These are phyloP conservation scores for Dolichopus griseipennis DNA, from an alignment of 2,888 invertebrate genomes.

Conservation along the genomic window DNA sequence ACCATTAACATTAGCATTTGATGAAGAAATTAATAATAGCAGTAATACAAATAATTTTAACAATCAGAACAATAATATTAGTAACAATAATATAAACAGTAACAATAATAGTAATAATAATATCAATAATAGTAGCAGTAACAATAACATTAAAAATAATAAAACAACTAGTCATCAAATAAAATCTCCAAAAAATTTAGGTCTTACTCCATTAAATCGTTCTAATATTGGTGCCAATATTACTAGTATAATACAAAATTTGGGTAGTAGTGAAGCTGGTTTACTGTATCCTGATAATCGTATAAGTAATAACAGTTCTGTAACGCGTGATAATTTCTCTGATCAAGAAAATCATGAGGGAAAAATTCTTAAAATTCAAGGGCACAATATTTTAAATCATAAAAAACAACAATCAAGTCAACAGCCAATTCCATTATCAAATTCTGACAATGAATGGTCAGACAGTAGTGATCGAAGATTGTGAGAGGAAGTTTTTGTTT, in stretches of 20 bases:
- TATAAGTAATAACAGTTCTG: conserved; percentile 11
- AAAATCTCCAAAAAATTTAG: conserved; percentile 29
- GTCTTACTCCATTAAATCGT: conserved; percentile 37
- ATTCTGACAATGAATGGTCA: conserved; percentile 36
- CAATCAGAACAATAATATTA: conserved; percentile 2
- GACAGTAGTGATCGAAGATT: conserved; percentile 35
- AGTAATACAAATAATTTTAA: conserved; percentile 15
- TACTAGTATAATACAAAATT: conserved; percentile 45
- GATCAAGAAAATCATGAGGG: conserved; percentile 15
- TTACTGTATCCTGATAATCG: conserved; percentile 36
- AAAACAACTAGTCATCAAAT: conserved; percentile 21
- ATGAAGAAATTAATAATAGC: conserved; percentile 25
- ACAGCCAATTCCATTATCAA: conserved; percentile 18
- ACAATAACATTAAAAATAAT: conserved; percentile 12
- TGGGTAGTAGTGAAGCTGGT: conserved; percentile 43
- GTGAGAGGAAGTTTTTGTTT: conserved; percentile 44
- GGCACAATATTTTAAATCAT: conserved; percentile 16
- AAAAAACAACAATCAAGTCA: conserved; percentile 24
- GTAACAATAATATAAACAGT: conserved; percentile 7
- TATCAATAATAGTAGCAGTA: conserved; percentile 7
- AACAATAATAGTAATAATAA: conserved; percentile 8
- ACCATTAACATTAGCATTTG: conserved; percentile 25
- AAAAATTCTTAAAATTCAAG: conserved; percentile 13
- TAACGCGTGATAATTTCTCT: background rate
- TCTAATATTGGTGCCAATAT: conserved; percentile 44